Evolutionary conservation across 2,797 vertebrate species (phyloP).

Genomic region (Anableps anableps): DNA sequence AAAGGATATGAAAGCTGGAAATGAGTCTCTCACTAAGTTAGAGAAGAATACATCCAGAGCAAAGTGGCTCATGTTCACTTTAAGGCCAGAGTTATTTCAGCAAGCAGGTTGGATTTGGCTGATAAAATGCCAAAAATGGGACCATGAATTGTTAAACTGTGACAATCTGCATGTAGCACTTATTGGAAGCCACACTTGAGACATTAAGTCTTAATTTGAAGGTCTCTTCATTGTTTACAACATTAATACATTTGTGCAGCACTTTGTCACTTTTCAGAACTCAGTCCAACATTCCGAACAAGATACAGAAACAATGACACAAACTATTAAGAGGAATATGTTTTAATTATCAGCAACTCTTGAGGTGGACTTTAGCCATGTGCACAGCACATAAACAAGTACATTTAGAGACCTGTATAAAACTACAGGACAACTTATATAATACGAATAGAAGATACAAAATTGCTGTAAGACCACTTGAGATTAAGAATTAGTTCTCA

Average conservation of each 20-base stretch:
- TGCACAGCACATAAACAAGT: slow-evolving; percentile 93
- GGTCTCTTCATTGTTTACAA: not conserved
- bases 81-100: not conserved
- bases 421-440: slow-evolving; percentile 87
- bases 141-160: not conserved
- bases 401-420: slow-evolving; percentile 88
- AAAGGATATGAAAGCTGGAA: not conserved
- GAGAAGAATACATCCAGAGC: not conserved
- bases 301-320: slow-evolving; percentile 26
- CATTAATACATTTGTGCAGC: not conserved
- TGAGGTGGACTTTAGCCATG: slow-evolving; percentile 79
- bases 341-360: slow-evolving; percentile 71
- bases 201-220: not conserved
- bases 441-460: slow-evolving; percentile 65
- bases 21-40: not conserved
- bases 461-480: slow-evolving; percentile 70
- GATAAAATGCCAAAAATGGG: not conserved
- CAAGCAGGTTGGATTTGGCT: not conserved
- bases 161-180: not conserved
- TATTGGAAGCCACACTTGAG: not conserved
- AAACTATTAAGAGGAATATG: slow-evolving; percentile 14
- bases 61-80: not conserved
- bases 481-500: slow-evolving; percentile 59
- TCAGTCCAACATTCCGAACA: not conserved
- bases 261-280: not conserved